Evolutionary conservation across 2,113 vertebrate genomes (phyloP).

Genomic region (Petroica traversi): DNA sequence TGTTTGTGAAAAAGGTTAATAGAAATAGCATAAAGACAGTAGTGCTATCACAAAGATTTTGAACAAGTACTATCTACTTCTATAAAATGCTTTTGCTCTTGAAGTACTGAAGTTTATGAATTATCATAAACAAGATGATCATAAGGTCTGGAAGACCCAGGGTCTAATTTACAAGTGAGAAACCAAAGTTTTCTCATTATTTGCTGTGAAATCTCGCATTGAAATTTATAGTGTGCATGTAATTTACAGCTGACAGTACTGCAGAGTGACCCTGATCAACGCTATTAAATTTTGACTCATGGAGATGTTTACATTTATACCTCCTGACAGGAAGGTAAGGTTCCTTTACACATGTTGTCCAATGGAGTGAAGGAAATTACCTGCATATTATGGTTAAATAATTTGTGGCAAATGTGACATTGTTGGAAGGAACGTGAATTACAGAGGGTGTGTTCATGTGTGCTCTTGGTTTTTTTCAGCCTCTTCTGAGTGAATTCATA

Average conservation of each 20-base stretch:
- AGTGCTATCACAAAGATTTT: not conserved
- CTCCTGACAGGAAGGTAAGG: not conserved
- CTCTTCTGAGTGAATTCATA: not conserved
- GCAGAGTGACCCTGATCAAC: not conserved
- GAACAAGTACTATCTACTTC: not conserved
- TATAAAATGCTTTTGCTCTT: not conserved
- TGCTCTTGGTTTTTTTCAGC: not conserved
- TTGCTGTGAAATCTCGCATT: not conserved
- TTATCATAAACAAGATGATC: not conserved
- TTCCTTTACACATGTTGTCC: not conserved
- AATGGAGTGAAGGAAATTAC: not conserved
- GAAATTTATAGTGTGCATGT: rapidly evolving
- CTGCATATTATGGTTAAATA: not conserved
- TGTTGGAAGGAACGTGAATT: not conserved
- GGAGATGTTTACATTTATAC: not conserved
- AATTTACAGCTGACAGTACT: not conserved
- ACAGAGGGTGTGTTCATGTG: rapidly evolving
- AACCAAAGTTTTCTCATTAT: not conserved
- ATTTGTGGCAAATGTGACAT: not conserved
- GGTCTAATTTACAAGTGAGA: not conserved
- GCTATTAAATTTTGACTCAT: not conserved
- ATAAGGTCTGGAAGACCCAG: not conserved
- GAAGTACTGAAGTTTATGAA: not conserved
- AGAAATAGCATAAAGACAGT: not conserved
- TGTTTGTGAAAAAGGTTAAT: not conserved